Percentiles rank a stretch among this genome's conserved stretches.
phyloP scores from a whole-genome alignment of 2,888 invertebrate genomes.

The Dasypogon diadema region DNA sequence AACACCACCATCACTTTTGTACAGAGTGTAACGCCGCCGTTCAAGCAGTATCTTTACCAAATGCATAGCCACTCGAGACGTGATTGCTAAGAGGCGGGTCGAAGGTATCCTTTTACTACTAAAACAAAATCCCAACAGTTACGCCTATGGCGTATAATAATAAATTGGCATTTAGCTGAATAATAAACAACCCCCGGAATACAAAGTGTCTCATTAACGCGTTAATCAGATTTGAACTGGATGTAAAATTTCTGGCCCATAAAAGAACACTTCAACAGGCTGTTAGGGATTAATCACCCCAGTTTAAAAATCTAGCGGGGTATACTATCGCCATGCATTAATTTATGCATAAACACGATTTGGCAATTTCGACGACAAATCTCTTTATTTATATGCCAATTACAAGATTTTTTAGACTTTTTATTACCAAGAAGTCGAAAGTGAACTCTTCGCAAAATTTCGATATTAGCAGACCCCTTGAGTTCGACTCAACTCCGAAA shows the following conservation, averaged over 20 bases:
- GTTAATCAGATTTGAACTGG: not conserved
- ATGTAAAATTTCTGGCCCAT: conserved; percentile 33
- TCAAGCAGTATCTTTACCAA: no score
- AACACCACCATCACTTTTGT: no score
- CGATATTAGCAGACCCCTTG: not conserved
- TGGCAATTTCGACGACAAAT: conserved; percentile 54
- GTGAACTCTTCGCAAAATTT: not conserved
- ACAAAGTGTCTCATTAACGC: conserved; percentile 31
- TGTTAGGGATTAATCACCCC: conserved; percentile 15
- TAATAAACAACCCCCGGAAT: not conserved
- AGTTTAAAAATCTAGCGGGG: not conserved
- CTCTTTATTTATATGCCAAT: conserved; percentile 51
- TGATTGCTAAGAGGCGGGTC: no score
- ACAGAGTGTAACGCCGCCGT: no score
- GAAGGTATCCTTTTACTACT: no score
- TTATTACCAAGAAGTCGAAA: not conserved
- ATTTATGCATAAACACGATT: conserved; percentile 54
- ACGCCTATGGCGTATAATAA: no score
- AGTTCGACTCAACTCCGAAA: not conserved
- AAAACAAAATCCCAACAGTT: no score
- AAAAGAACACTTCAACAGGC: conserved; percentile 12
- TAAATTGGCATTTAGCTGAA: not conserved
- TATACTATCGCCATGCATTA: not conserved
- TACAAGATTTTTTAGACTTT: not conserved
- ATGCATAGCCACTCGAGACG: no score